These are phyloP conservation scores for Echinometra lucunter DNA, from an alignment of 53 echinoderm and acorn worm genomes.

Conservation along the genomic window DNA sequence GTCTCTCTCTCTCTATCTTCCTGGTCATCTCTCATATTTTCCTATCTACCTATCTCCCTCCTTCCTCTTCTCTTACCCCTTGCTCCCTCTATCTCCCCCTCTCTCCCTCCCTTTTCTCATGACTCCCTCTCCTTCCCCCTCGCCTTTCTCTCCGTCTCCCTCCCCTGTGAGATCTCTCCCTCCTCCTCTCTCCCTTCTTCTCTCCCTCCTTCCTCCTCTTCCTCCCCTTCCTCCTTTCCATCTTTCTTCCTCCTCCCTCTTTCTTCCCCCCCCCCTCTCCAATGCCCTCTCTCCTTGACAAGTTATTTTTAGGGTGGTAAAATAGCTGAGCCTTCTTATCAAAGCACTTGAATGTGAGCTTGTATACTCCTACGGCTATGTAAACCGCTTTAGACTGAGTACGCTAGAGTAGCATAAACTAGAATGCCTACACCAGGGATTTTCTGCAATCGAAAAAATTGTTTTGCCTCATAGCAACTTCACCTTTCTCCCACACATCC, in stretches of 20 bases:
- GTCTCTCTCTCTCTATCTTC: no score
- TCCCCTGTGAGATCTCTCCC: background rate
- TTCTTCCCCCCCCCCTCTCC: background rate
- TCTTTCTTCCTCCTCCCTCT: background rate
- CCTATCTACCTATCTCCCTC: background rate
- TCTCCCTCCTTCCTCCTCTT: background rate
- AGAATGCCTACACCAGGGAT: background rate
- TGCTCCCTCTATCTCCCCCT: background rate
- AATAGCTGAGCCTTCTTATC: background rate
- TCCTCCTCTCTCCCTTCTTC: background rate
- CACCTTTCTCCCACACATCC: background rate
- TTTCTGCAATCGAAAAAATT: slow-evolving; percentile 2
- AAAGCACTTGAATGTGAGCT: slow-evolving; percentile 10
- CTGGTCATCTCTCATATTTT: no score
- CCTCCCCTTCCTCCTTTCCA: background rate
- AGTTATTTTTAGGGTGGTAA: background rate
- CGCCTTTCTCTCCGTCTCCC: background rate
- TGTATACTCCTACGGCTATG: background rate
- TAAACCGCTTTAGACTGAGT: background rate
- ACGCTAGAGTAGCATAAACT: background rate
- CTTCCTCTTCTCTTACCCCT: background rate
- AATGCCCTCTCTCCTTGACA: background rate
- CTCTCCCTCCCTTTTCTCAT: background rate
- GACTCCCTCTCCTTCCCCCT: background rate
- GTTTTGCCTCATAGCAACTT: slow-evolving; percentile 21